Percentiles rank a stretch among this genome's conserved stretches.
Conservation (phyloP, 2,113 vertebrate species). For the Menura novaehollandiae region DNA sequence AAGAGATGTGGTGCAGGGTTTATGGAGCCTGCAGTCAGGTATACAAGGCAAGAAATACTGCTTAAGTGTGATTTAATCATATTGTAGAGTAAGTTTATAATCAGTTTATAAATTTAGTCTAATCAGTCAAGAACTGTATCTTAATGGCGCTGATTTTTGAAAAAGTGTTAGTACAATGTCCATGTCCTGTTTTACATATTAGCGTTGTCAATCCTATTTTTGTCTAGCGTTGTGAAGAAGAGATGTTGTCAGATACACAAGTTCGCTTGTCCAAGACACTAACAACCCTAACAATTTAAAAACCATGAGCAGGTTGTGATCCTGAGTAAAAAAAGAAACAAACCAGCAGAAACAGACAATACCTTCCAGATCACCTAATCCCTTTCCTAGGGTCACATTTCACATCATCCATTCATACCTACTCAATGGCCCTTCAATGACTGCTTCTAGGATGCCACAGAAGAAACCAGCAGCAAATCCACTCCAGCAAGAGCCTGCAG, state of each 20-base stretch:
- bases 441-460: neutral
- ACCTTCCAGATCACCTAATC: neutral
- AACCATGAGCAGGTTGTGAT: neutral
- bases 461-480: neutral
- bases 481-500: neutral
- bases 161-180: neutral
- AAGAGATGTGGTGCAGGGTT: neutral
- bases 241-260: neutral
- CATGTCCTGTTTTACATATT: neutral
- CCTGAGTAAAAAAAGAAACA: neutral
- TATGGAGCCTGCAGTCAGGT: conserved; percentile 38
- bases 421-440: neutral
- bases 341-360: neutral
- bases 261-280: neutral
- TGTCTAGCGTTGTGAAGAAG: neutral
- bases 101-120: neutral
- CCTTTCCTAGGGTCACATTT: neutral
- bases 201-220: neutral
- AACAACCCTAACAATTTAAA: neutral
- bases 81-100: neutral
- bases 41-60: neutral
- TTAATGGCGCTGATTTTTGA: neutral
- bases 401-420: neutral
- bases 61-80: conserved; percentile 1
- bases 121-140: neutral